Base-by-base conservation (phyloP, 1,140 invertebrate species). In the Kradibia gibbosae region DNA sequence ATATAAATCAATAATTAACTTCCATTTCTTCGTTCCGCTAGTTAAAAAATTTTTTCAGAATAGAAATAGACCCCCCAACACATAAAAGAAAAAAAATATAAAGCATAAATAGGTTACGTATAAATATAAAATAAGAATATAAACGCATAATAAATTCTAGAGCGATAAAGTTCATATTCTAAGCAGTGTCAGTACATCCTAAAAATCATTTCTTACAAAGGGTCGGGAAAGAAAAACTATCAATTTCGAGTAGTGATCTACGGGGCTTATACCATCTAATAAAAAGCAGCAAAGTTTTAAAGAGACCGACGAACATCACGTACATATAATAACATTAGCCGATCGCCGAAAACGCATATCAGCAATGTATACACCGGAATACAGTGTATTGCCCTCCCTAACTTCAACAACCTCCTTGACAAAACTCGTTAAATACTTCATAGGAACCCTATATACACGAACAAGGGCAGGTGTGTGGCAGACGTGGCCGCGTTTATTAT, bases 291-390 rank as follows among this genome's bases (percentile, higher is more conserved):
- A 17, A 67, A 39, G 62, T 25, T 10, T 13, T 71, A 45, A 28
- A 31, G 31, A 76, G 36, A 10, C 34, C 60, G 25, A 62, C 36
- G 36, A 62, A 62, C 55, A 77, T 77, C 22, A 77, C 48, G 75
- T 28, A 45, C 10, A 60, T 22, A 48, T 50, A 74, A 74, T 53
- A 36, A 53, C 53, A 17, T n/a, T 57, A 31, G 10, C 11, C 39
- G 75, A 65, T 77, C 75, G 22, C 50, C 75, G 39, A 31, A 77
- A 50, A 22, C 53, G 62, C 74, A 50, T 77, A 62, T 77, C 75
- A 22, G 75, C 75, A 62, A 77, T 77, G 65, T 77, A 77, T 62
- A 50, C 25, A 22, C 57, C 22, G 45, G 15, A 60, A 55, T 25
- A 57, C 28, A 50, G 5, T 5, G 17, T 22, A 39, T 11, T 31